A percentile compares a stretch with the other conserved stretches of the same genome.
phyloP scores from a whole-genome alignment of 2,113 vertebrate species.

The Passer domesticus region DNA sequence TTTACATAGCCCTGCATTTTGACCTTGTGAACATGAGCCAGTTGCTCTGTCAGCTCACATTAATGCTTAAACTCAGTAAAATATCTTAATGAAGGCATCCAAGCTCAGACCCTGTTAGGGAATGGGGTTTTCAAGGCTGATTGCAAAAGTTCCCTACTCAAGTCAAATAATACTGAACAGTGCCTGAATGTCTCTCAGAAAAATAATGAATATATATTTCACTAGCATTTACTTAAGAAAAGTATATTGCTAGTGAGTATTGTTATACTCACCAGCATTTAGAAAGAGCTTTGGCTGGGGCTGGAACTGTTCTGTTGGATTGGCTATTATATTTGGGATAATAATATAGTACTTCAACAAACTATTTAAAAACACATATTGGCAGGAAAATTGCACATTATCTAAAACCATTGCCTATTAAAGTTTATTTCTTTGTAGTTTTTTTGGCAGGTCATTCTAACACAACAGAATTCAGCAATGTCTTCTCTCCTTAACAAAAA shows the following conservation, averaged over 20 bases:
- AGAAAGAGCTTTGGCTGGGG: background rate
- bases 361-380: background rate
- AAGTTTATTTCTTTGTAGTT: background rate
- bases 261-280: background rate
- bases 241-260: too few species aligned
- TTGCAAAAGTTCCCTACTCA: background rate
- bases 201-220: background rate
- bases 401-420: background rate
- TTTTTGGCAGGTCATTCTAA: background rate
- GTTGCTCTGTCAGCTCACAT: background rate
- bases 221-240: background rate
- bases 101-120: background rate
- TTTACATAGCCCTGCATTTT: background rate
- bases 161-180: background rate
- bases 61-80: background rate
- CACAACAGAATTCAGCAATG: background rate
- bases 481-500: background rate
- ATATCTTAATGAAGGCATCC: background rate
- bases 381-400: background rate
- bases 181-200: background rate
- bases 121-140: background rate
- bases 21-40: background rate
- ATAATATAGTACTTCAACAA: background rate
- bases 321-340: background rate
- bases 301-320: background rate